Conservation (phyloP, 2,113 vertebrate genomes). For the Trachemys scripta region DNA sequence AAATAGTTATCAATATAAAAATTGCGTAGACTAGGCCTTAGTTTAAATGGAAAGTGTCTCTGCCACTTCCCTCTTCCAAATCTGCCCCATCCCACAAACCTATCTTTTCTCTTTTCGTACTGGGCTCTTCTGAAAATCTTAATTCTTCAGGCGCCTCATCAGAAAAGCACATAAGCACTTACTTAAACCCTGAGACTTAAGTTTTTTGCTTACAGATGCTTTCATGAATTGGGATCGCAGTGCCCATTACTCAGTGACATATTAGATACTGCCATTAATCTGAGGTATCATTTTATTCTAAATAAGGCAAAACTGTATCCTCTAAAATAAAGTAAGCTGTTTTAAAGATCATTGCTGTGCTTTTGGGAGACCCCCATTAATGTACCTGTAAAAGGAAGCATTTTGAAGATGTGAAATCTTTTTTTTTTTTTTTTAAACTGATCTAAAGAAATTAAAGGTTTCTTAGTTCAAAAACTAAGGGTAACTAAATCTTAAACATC, state of each 20-base stretch:
- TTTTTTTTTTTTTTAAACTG: not conserved
- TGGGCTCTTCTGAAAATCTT: not conserved
- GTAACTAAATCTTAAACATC: not conserved
- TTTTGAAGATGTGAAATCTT: not conserved
- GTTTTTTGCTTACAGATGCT: not conserved
- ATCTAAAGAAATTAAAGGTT: not conserved
- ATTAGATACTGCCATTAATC: not conserved
- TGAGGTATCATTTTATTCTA: not conserved
- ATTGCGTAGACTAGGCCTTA: not conserved
- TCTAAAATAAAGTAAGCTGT: not conserved
- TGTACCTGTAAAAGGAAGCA: not conserved
- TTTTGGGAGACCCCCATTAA: not conserved
- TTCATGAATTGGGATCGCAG: not conserved
- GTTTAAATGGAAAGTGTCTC: not conserved
- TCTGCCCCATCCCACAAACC: not conserved
- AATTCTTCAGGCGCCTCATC: not conserved
- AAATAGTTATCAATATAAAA: not conserved
- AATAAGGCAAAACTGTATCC: not conserved
- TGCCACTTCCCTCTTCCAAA: not conserved
- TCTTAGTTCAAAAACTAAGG: not conserved
- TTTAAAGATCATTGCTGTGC: not conserved
- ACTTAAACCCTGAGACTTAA: not conserved
- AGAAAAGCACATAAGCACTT: not conserved
- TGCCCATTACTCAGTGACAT: not conserved
- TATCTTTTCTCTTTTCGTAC: not conserved